phyloP scores from a whole-genome alignment of 2,113 vertebrate species.

The Syngnathus typhle region DNA sequence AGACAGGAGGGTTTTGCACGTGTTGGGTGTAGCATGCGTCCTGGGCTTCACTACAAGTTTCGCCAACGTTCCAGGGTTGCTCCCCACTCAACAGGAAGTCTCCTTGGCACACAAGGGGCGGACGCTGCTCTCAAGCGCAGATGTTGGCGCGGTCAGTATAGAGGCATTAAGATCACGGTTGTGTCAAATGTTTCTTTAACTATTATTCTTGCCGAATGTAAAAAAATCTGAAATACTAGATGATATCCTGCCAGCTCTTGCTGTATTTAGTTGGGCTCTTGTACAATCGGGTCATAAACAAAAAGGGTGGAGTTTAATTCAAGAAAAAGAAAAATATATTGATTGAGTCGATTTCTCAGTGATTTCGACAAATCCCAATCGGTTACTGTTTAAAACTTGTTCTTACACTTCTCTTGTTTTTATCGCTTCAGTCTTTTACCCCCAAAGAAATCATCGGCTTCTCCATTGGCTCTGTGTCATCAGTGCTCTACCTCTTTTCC shows the following conservation, averaged over 20 bases:
- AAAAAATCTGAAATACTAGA: too few relatives aligned
- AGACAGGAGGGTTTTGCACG: slow-evolving; percentile 60
- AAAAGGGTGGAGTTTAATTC: too few relatives aligned
- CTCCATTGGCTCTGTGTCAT: slow-evolving; percentile 80
- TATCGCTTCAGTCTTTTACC: slow-evolving; percentile 72
- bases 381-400: neutral
- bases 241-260: too few relatives aligned
- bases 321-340: neutral
- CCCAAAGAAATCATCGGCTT: slow-evolving; percentile 81
- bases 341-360: neutral
- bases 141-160: slow-evolving; percentile 53
- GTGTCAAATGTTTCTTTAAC: neutral
- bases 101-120: slow-evolving; percentile 59
- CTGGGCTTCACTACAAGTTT: slow-evolving; percentile 58
- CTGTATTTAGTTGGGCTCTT: too few relatives aligned
- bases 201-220: too few relatives aligned
- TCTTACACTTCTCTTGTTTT: slow-evolving; percentile 3
- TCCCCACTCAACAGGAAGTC: neutral
- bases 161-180: slow-evolving; percentile 2
- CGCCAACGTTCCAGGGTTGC: slow-evolving; percentile 6
- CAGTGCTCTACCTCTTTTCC: slow-evolving; percentile 84
- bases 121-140: slow-evolving; percentile 61
- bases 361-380: neutral
- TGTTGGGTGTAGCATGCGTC: slow-evolving; percentile 61
- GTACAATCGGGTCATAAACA: too few relatives aligned